Conservation (phyloP, 2,888 invertebrate genomes). For the Tetrapedia diversipes region DNA sequence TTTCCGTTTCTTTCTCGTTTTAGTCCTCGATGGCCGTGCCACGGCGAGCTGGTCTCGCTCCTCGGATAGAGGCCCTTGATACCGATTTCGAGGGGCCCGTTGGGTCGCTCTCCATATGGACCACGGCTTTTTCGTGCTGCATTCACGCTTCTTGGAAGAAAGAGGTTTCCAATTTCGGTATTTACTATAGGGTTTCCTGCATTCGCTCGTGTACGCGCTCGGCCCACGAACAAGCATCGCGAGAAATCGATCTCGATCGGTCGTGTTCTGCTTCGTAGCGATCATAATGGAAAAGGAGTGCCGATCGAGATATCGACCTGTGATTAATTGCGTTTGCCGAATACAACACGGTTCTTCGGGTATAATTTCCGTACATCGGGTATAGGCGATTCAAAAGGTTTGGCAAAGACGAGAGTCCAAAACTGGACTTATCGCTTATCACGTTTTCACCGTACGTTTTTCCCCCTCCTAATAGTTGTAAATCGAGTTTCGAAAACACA, state of each 20-base stretch:
- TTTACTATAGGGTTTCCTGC: constrained; percentile 60
- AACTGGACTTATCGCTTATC: not conserved
- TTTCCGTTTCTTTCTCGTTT: constrained; percentile 53
- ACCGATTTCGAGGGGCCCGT: constrained; percentile 58
- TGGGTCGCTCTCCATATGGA: constrained; percentile 69
- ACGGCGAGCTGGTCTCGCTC: constrained; percentile 25
- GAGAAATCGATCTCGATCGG: constrained; percentile 59
- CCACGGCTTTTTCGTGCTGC: constrained; percentile 44
- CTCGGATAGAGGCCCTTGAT: constrained; percentile 59
- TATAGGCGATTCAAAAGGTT: not conserved
- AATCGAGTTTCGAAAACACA: not conserved
- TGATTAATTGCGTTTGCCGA: constrained; percentile 36
- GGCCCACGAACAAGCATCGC: constrained; percentile 17
- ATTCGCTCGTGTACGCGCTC: constrained; percentile 28
- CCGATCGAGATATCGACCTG: constrained; percentile 26
- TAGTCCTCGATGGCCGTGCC: constrained; percentile 46
- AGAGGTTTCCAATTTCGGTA: constrained; percentile 72
- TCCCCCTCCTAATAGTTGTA: not conserved
- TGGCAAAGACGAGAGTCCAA: not conserved
- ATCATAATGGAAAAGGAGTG: constrained; percentile 19
- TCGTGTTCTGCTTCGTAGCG: constrained; percentile 14
- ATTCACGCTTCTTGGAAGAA: constrained; percentile 63
- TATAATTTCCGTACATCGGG: not conserved
- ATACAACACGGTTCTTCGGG: too few relatives aligned
- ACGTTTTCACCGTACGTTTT: too few relatives aligned